These are phyloP conservation scores for Lithosia quadra DNA, from an alignment of 2,888 invertebrate species.

Conservation along the genomic window DNA sequence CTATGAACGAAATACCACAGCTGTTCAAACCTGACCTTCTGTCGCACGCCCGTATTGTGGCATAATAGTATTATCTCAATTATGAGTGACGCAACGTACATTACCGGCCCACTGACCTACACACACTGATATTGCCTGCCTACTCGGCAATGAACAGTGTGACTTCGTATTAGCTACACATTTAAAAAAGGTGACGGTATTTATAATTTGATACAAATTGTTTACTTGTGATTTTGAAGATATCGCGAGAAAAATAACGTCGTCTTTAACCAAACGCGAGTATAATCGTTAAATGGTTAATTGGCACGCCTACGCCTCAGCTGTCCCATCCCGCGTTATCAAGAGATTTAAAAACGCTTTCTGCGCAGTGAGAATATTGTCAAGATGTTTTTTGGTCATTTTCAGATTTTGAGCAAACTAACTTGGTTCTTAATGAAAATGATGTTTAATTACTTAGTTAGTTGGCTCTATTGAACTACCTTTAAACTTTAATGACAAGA, in stretches of 20 bases:
- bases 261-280: too few species aligned
- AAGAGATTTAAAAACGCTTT: too few species aligned
- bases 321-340: too few species aligned
- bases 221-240: neutral
- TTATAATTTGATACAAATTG: neutral
- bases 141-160: slow-evolving; percentile 53
- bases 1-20: neutral
- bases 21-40: slow-evolving; percentile 15
- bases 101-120: slow-evolving; percentile 62
- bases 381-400: too few species aligned
- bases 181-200: neutral
- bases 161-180: neutral
- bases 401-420: too few species aligned
- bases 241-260: neutral
- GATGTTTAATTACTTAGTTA: too few species aligned
- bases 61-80: neutral
- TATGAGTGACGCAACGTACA: slow-evolving; percentile 37
- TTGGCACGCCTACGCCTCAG: too few species aligned
- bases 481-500: too few species aligned
- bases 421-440: too few species aligned
- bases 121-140: slow-evolving; percentile 49
- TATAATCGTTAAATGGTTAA: too few species aligned
- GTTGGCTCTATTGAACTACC: too few species aligned
- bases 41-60: neutral
- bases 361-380: too few species aligned